Percentiles rank a stretch among this genome's conserved stretches.
phyloP scores from a whole-genome alignment of 2,113 vertebrate genomes.

The Seriola rivoliana region DNA sequence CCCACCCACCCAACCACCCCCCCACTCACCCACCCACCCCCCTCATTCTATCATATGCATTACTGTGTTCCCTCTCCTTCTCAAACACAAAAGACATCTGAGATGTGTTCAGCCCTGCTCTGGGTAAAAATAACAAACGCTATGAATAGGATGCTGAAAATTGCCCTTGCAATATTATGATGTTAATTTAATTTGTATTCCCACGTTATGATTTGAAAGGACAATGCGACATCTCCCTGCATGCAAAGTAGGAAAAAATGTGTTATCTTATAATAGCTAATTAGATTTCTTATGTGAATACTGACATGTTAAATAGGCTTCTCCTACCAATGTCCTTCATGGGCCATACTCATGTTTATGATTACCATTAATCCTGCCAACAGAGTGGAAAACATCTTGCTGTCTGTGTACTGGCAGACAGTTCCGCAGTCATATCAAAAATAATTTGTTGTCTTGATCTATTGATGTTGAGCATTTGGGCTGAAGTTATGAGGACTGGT shows the following conservation, averaged over 20 bases:
- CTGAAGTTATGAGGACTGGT: slow-evolving; percentile 16
- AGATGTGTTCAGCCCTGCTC: slow-evolving; percentile 28
- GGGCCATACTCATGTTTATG: slow-evolving; percentile 59
- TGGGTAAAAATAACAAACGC: slow-evolving; percentile 45
- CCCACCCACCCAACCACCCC: too few species aligned
- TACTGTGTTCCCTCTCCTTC: slow-evolving; percentile 30
- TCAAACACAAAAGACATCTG: slow-evolving; percentile 32
- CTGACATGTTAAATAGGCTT: slow-evolving; percentile 72
- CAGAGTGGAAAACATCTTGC: slow-evolving; percentile 61
- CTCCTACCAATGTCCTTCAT: slow-evolving; percentile 75
- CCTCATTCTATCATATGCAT: slow-evolving; percentile 18
- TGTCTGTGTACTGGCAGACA: slow-evolving; percentile 25
- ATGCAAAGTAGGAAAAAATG: slow-evolving; percentile 65
- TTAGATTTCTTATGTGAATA: slow-evolving; percentile 71
- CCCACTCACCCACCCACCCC: neutral
- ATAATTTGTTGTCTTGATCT: slow-evolving; percentile 44
- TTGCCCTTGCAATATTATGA: slow-evolving; percentile 65
- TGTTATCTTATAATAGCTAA: slow-evolving; percentile 72
- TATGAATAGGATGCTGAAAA: slow-evolving; percentile 60
- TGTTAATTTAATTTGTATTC: slow-evolving; percentile 74
- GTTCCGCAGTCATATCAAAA: slow-evolving; percentile 46
- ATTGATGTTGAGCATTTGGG: slow-evolving; percentile 29
- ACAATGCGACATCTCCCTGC: slow-evolving; percentile 55
- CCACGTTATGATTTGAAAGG: slow-evolving; percentile 61
- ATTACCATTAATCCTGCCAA: slow-evolving; percentile 68